Base-by-base conservation (phyloP, 2,888 invertebrate genomes). In the Morpho deidamia region DNA sequence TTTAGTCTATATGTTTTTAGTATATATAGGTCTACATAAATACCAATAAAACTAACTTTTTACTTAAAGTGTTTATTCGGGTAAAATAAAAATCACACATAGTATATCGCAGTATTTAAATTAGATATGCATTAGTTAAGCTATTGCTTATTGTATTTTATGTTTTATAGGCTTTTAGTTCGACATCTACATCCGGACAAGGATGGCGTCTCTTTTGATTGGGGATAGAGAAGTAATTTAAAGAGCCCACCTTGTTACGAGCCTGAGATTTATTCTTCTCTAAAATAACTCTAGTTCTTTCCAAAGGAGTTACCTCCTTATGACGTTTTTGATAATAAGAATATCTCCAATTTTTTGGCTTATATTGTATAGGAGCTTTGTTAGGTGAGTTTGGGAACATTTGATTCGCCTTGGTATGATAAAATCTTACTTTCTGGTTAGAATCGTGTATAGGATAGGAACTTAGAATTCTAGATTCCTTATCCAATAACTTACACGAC, bases 151-250 rank as follows among this genome's bases (percentile, higher is more conserved):
- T 44, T 44, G 10, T 32, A 23, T 12, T 35, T 51, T 41, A 59
- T 35, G 42, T 39, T 32, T 59, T 51, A 11, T 59, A 54, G n/a
- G 59, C 43, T 46, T 65, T 65, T 34, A 65, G 65, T 49, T 57
- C 53, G 5, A 64, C 7, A 11, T 60, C 64, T n/a, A 58, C 55
- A 12, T 61, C 56, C 9, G 67, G 64, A 41, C 63, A 53, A 8
- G 71, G 66, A 34, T 64, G 68, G 0, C 74, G 74, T 9, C 60
- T 69, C 45, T 56, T 70, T 49, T 55, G 73, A 34, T 65, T 65
- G 0, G 77, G 72, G 11, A 71, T 55, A 0, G 55, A 42, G 8
- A 47, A 51, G 38, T 53, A 55, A 11, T 49, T 54, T 42, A 45
- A 37, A 7, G 14, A 69, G 40, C 68, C 59, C 42, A 47, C 34